Conservation (phyloP, 2,113 vertebrate genomes). For the Australoheros scitulus region DNA sequence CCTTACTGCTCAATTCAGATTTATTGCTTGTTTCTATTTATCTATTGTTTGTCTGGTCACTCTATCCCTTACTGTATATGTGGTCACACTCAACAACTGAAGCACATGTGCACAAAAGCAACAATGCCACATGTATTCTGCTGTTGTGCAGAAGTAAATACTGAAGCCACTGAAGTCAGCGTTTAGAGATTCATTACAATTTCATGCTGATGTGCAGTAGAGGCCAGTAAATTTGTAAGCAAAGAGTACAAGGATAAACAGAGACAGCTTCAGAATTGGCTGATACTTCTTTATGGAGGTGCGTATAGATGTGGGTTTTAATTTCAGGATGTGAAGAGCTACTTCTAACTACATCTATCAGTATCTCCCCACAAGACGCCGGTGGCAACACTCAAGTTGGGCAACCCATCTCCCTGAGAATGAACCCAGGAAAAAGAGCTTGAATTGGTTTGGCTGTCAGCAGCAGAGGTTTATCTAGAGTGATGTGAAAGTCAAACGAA, state of each 20-base stretch:
- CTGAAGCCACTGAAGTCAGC: background rate
- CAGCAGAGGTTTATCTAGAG: background rate
- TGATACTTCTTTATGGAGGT: no score
- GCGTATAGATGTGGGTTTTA: no score
- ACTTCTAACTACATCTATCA: no score
- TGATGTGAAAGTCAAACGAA: background rate
- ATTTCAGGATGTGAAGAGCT: no score
- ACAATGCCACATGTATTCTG: fast-evolving
- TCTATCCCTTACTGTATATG: background rate
- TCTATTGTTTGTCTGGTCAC: background rate
- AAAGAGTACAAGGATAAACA: no score
- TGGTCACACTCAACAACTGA: background rate
- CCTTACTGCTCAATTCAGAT: background rate
- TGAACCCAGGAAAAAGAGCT: background rate
- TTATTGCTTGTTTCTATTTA: background rate
- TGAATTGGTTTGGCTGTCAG: background rate
- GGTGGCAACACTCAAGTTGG: background rate
- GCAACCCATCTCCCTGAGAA: background rate
- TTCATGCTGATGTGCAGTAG: background rate
- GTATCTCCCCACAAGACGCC: no score
- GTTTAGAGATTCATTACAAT: background rate
- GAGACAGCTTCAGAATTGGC: no score
- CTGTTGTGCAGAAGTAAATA: background rate
- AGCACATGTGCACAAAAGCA: background rate
- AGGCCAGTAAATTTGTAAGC: no score